Conservation (phyloP, 2,113 vertebrate genomes). For the Pan paniscus region DNA sequence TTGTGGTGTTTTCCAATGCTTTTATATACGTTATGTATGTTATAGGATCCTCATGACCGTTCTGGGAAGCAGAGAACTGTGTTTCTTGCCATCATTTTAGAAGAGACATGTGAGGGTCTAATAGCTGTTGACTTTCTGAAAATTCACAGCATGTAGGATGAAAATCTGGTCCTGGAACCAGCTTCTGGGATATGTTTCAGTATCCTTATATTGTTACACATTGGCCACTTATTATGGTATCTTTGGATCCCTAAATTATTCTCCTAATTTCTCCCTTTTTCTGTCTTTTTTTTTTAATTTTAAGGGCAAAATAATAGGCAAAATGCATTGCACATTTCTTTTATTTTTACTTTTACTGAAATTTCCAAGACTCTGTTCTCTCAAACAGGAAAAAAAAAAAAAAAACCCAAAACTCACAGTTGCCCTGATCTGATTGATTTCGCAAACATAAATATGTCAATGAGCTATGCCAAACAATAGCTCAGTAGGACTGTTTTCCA, state of each 20-base stretch:
- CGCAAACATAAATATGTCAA: conserved; percentile 83
- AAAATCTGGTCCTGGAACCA: neutral
- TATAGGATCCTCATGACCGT: neutral
- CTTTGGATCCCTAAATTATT: neutral
- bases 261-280: neutral
- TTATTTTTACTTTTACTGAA: neutral
- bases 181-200: neutral
- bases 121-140: neutral
- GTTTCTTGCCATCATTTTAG: neutral
- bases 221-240: neutral
- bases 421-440: conserved; percentile 76
- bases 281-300: neutral
- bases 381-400: neutral
- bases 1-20: neutral
- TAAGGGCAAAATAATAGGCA: neutral
- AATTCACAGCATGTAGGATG: neutral
- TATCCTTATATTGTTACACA: neutral
- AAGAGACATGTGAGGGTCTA: neutral
- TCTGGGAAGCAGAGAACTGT: neutral
- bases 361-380: neutral
- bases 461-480: conserved; percentile 80
- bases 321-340: neutral
- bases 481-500: conserved; percentile 84
- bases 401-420: neutral
- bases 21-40: neutral